phyloP scores from a whole-genome alignment of 2,113 vertebrate genomes.

The Notechis scutatus region DNA sequence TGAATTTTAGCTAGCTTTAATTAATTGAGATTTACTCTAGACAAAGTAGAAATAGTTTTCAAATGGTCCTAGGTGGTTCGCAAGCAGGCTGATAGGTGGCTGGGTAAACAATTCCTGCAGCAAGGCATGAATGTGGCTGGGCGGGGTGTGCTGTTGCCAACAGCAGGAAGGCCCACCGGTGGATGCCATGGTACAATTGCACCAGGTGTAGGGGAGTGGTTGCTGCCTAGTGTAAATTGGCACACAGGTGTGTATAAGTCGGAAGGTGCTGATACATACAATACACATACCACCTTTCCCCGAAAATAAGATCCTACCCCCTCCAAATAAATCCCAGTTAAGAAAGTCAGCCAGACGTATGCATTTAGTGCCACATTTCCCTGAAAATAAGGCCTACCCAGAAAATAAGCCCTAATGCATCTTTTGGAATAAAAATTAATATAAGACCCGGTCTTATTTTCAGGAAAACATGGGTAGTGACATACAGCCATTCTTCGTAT shows the following conservation, averaged over 20 bases:
- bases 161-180: not conserved
- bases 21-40: not conserved
- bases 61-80: not conserved
- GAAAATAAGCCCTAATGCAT: too few species aligned
- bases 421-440: too few species aligned
- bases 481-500: not conserved
- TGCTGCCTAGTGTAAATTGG: not conserved
- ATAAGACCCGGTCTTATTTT: too few species aligned
- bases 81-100: not conserved
- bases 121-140: not conserved
- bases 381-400: too few species aligned
- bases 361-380: too few species aligned
- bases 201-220: not conserved
- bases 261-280: not conserved
- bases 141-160: not conserved
- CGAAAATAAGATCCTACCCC: too few species aligned
- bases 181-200: not conserved
- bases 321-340: too few species aligned
- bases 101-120: not conserved
- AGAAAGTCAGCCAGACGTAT: too few species aligned
- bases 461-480: not conserved
- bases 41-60: not conserved
- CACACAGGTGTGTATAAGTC: not conserved
- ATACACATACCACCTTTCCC: not conserved
- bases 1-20: not conserved